These are phyloP conservation scores for Heterotilapia buettikoferi DNA, from an alignment of 2,113 vertebrate genomes.

Conservation along the genomic window DNA sequence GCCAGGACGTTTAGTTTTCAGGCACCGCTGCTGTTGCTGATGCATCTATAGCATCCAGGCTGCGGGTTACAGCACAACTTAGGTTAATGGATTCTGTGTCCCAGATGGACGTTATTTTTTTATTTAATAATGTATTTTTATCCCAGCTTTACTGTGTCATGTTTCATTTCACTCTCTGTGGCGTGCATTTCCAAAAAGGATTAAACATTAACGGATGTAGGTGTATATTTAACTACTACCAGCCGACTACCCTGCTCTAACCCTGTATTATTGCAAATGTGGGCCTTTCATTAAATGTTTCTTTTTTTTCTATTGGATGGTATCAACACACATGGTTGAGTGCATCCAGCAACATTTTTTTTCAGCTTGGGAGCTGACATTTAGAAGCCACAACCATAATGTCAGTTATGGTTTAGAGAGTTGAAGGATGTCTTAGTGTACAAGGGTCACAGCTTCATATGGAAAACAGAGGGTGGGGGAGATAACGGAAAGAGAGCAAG, in stretches of 20 bases:
- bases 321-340: background rate
- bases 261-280: background rate
- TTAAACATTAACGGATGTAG: slow-evolving; percentile 25
- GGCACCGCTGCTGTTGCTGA: slow-evolving; percentile 6
- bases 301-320: background rate
- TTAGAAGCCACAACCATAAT: background rate
- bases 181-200: slow-evolving; percentile 9
- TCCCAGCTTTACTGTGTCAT: background rate
- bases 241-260: background rate
- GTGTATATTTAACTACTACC: slow-evolving; percentile 11
- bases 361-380: background rate
- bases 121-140: background rate
- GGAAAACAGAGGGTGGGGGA: background rate
- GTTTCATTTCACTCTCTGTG: background rate
- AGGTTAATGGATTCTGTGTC: slow-evolving; percentile 29
- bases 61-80: slow-evolving; percentile 7
- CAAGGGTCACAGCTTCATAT: background rate
- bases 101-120: background rate
- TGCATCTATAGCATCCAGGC: background rate
- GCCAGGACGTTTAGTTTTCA: slow-evolving; percentile 31
- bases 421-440: background rate
- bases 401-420: background rate
- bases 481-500: background rate
- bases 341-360: background rate
- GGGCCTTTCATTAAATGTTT: background rate